phyloP scores from a whole-genome alignment of 64 coral and sea anemone genomes.

The Hydrozoanthus tunicans region DNA sequence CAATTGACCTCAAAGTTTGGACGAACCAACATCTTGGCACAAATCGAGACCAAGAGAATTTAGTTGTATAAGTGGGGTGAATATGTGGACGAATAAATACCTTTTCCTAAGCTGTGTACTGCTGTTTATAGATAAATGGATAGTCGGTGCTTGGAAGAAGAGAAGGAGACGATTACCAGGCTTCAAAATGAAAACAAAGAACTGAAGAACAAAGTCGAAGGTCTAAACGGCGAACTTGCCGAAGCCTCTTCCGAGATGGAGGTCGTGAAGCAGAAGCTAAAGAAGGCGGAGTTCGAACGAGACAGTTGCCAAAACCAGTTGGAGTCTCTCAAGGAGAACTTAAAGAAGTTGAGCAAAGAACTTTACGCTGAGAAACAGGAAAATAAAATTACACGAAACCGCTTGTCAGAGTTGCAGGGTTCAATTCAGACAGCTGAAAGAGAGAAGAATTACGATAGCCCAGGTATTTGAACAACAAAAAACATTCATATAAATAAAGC shows the following conservation, averaged over 20 bases:
- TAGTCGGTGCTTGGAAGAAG: constrained; percentile 37
- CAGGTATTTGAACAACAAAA: no score
- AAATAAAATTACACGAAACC: constrained; percentile 17
- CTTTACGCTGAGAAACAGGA: constrained; percentile 71
- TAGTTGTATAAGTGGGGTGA: constrained; percentile 21
- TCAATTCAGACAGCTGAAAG: neutral
- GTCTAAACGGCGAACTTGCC: constrained; percentile 47
- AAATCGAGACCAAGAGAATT: neutral
- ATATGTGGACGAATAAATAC: constrained; percentile 14
- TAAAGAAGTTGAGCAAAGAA: constrained; percentile 74
- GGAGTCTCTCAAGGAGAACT: constrained; percentile 63
- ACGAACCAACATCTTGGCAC: neutral
- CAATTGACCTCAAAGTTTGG: constrained; percentile 21
- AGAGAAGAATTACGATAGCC: neutral
- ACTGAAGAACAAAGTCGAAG: constrained; percentile 15
- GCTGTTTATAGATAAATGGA: constrained; percentile 65
- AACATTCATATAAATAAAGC: no score
- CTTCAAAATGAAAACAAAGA: constrained; percentile 27
- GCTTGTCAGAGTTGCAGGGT: constrained; percentile 6
- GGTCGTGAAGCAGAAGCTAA: constrained; percentile 64
- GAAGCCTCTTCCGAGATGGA: constrained; percentile 55
- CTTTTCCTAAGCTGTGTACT: constrained; percentile 46
- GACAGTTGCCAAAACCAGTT: constrained; percentile 73
- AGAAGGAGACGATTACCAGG: constrained; percentile 2
- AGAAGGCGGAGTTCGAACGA: constrained; percentile 83